These are phyloP conservation scores for Pterocles burchelli DNA, from an alignment of 2,113 vertebrate species.

Conservation along the genomic window DNA sequence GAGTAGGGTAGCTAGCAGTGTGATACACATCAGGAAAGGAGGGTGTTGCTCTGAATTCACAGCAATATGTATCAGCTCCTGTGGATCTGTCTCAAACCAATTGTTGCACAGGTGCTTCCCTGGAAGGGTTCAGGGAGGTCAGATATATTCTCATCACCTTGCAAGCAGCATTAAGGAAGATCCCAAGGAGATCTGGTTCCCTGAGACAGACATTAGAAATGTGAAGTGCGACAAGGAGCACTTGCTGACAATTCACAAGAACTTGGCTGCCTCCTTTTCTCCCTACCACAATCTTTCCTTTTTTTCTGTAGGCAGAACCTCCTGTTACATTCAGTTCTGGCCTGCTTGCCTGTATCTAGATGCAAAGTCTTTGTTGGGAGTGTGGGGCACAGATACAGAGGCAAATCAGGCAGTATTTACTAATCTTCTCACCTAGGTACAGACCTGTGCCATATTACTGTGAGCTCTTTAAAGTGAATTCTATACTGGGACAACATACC, in stretches of 20 bases:
- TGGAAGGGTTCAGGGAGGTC: background rate
- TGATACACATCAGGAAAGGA: background rate
- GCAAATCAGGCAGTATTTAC: background rate
- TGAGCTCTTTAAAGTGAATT: background rate
- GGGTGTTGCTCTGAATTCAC: background rate
- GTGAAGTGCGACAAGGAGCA: background rate
- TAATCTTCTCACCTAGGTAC: background rate
- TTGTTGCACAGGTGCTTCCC: background rate
- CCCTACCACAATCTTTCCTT: background rate
- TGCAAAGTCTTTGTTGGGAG: background rate
- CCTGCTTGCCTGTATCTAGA: background rate
- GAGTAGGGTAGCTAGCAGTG: background rate
- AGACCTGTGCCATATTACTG: background rate
- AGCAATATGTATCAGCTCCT: fast-evolving
- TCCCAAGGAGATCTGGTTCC: background rate
- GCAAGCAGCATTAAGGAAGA: background rate
- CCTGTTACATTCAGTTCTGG: background rate
- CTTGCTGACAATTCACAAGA: background rate
- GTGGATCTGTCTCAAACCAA: background rate
- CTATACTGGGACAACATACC: background rate
- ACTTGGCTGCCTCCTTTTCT: background rate
- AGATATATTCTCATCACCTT: background rate
- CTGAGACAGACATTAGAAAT: background rate
- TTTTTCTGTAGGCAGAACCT: background rate
- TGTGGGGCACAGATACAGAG: background rate